Base-by-base conservation (phyloP, 2,113 vertebrate species). In the Montifringilla adamsi region DNA sequence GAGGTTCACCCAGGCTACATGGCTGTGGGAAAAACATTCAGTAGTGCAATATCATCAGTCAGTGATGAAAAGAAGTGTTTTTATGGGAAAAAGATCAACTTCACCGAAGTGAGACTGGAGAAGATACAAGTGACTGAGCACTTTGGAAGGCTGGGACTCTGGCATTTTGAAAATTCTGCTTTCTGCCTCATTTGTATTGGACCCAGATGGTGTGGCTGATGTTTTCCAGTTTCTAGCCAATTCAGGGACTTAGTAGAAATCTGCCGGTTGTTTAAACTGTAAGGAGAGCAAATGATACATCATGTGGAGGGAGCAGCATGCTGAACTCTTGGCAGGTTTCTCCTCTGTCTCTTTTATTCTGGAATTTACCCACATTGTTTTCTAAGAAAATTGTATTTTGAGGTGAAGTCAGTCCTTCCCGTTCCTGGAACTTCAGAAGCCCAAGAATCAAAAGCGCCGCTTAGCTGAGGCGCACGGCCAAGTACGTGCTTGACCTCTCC, bases 211-310 rank as follows among this genome's bases (percentile, higher is more conserved):
- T 47, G 27, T 43, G 46, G 70, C 53, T 87, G 76, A 74, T 26
- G 33, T 78, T 94, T 93, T 93, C 46, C 64, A 85, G 35, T 50
- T 75, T 82, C 87, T 44, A 91, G 74, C 37, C 89, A 90, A 93
- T 69, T 66, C 55, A 85, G 43, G 14, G 58, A 9, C 53, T 89
- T 50, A 82, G 67, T 28, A 94, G 67, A 50, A 89, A 85, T 73
- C 37, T 93, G 63, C 50, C 1, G 4, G 70, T 82, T 3, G 7
- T 68, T 79, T 78, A 74, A 78, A 64, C 49, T 37, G 39, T 55
- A 58, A 77, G 39, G 56, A 91, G 56, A 93, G 22, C 24, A 89
- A 93, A 79, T 26, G 52, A 64, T 79, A 67, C 73, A 84, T 67
- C 2, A 1, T 24, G 41, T 27, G 30, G 50, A 91, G 46, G 30